Evolutionary conservation across 2,113 vertebrate genomes (phyloP).

Genomic region (Dendrocopos noguchii): DNA sequence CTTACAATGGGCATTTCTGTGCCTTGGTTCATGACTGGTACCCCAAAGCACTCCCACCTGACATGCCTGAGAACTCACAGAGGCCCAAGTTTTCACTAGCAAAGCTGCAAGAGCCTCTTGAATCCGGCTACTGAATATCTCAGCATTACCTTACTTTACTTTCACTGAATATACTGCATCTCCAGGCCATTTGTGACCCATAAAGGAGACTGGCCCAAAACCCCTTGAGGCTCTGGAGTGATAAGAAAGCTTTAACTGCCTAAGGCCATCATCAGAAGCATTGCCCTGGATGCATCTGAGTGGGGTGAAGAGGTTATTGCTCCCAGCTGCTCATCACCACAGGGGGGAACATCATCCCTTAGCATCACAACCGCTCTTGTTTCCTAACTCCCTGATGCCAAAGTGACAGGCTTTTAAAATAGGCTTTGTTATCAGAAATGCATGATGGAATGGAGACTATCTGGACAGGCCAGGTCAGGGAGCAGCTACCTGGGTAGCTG

Average conservation of each 20-base stretch:
- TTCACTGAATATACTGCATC: background rate
- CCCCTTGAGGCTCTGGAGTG: background rate
- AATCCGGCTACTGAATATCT: background rate
- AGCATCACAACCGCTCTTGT: background rate
- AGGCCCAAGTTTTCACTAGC: background rate
- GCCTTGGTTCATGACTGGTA: background rate
- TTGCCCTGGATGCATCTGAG: background rate
- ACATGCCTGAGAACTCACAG: fast-evolving
- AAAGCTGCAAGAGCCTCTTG: background rate
- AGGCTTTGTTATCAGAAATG: background rate
- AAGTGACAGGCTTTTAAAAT: background rate
- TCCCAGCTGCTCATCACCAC: background rate
- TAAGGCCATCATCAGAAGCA: background rate
- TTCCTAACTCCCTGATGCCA: background rate
- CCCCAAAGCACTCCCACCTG: background rate
- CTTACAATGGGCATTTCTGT: background rate
- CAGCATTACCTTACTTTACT: background rate
- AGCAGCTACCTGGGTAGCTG: background rate
- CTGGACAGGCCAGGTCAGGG: background rate
- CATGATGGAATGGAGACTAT: fast-evolving
- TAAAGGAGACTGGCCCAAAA: background rate
- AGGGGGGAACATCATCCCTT: background rate
- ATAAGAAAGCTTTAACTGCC: background rate
- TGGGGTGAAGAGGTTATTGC: constrained; percentile 25
- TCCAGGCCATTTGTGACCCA: background rate